phyloP scores from a whole-genome alignment of 2,888 invertebrate species.

The Teleiodes luculella region DNA sequence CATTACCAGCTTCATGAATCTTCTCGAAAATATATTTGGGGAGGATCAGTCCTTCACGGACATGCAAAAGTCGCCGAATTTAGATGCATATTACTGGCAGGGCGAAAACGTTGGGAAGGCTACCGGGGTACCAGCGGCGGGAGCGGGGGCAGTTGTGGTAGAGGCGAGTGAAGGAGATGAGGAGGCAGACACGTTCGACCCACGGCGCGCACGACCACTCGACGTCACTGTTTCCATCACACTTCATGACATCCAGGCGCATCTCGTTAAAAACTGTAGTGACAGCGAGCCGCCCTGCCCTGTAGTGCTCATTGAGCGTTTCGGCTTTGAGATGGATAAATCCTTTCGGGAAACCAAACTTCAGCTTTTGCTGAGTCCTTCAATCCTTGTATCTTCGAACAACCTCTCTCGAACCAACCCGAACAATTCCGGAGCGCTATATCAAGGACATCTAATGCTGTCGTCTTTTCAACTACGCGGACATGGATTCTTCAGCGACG shows the following conservation, averaged over 20 bases:
- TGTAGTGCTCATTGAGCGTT: conserved; percentile 90
- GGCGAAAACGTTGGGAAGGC: conserved; percentile 58
- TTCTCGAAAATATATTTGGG: conserved; percentile 98
- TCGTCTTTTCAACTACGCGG: conserved; percentile 94
- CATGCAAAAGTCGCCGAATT: conserved; percentile 85
- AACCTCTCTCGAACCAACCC: conserved; percentile 82
- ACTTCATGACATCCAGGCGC: conserved; percentile 96
- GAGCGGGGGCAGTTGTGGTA: conserved; percentile 81
- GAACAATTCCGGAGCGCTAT: conserved; percentile 72
- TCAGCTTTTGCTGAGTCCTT: conserved; percentile 93
- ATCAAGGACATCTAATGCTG: conserved; percentile 90
- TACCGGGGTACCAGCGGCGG: conserved; percentile 60
- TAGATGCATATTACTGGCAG: conserved; percentile 60
- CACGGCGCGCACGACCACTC: conserved; percentile 91
- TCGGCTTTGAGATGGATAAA: conserved; percentile 99
- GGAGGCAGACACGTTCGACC: conserved; percentile 85
- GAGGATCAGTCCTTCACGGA: conserved; percentile 96
- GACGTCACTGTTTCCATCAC: conserved; percentile 95
- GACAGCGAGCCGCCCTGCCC: conserved; percentile 95
- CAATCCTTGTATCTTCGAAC: conserved; percentile 89
- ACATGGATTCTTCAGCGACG: conserved; percentile 97
- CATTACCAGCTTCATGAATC: conserved; percentile 91
- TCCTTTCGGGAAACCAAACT: conserved; percentile 93
- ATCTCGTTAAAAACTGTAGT: conserved; percentile 94
- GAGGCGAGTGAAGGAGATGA: conserved; percentile 81